These are phyloP conservation scores for Protophormia terraenovae DNA, from an alignment of 2,888 invertebrate species.

Conservation along the genomic window DNA sequence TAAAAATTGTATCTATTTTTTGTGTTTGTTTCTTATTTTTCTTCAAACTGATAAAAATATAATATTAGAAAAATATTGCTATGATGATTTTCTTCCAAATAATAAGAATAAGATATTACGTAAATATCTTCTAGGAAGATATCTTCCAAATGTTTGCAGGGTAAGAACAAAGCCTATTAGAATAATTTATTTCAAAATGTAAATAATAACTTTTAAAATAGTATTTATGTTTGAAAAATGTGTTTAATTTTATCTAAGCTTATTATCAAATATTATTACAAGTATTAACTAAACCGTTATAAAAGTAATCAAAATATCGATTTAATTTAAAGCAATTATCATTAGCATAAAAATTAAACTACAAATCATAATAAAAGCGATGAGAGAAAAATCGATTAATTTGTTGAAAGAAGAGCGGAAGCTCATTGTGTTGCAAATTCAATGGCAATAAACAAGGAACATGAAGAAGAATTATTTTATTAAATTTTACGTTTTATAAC, in stretches of 20 bases:
- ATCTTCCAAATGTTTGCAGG: too few relatives aligned
- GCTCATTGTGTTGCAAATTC: constrained; percentile 1
- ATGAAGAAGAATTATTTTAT: not conserved
- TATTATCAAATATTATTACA: constrained; percentile 29
- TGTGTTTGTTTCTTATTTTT: too few relatives aligned
- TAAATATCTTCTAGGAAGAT: too few relatives aligned
- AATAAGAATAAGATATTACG: too few relatives aligned
- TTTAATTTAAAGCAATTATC: constrained; percentile 61
- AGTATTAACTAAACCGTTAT: constrained; percentile 23
- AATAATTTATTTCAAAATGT: too few relatives aligned
- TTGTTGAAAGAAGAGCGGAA: constrained; percentile 48
- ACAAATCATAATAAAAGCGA: constrained; percentile 38
- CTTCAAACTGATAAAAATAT: too few relatives aligned
- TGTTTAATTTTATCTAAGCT: not conserved
- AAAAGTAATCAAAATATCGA: constrained; percentile 41
- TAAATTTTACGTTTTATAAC: not conserved
- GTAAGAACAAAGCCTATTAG: too few relatives aligned
- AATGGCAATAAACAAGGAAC: not conserved
- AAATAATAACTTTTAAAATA: not conserved
- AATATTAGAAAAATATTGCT: too few relatives aligned
- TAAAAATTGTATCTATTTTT: too few relatives aligned
- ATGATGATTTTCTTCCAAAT: too few relatives aligned
- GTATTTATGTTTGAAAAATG: not conserved
- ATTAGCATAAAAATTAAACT: constrained; percentile 56
- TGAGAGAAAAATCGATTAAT: constrained; percentile 55